Evolutionary conservation across 2,113 vertebrate species (phyloP), one percentile per base, ranked within the genome.

Genomic region (rabbit (Oryctolagus cuniculus)): DNA sequence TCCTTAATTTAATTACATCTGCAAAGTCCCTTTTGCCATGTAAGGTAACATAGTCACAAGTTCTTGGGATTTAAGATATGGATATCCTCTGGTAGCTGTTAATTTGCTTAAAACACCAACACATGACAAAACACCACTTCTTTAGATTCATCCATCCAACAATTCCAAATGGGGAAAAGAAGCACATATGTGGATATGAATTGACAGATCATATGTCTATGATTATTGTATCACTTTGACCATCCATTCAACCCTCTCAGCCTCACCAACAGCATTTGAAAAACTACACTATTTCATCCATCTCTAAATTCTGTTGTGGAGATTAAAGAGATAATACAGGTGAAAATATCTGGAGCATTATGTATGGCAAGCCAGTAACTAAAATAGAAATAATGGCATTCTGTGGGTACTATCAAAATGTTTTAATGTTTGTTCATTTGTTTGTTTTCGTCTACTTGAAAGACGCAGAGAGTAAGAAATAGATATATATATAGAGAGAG

Each of bases 281-380:
- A 96, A 92, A 87, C 29, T 87, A 55, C 92, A 64, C 24, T 74
- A 87, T 78, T 75, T 91, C 73, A 36, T 29, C 9, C 2, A 87
- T 44, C 6, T 93, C 27, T 91, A 82, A 82, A 9, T 69, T 67
- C 13, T 88, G 1, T 72, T 64, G 11, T 70, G 12, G 31, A 87
- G 19, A 83, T 82, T 89, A 77, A 61, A 78, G 19, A 89, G 6
- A 91, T 77, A 80, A 64, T 55, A 15, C 51, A 72, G 63, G 31
- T 90, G 70, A 87, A 91, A 95, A 89, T 91, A 91, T 55, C 69
- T 22, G 49, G 34, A 87, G 27, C 61, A 49, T 81, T 86, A 78
- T 55, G n/a, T 82, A 58, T 58, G 55, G 55, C 15, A 89, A 90
- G 84, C 10, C 51, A 89, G 16, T 7, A 36, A 15, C 34, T 74